Percentiles rank a stretch among this genome's conserved stretches.
These are phyloP conservation scores for Lithophane semibrunnea DNA, from an alignment of 2,888 invertebrate species.

Conservation along the genomic window DNA sequence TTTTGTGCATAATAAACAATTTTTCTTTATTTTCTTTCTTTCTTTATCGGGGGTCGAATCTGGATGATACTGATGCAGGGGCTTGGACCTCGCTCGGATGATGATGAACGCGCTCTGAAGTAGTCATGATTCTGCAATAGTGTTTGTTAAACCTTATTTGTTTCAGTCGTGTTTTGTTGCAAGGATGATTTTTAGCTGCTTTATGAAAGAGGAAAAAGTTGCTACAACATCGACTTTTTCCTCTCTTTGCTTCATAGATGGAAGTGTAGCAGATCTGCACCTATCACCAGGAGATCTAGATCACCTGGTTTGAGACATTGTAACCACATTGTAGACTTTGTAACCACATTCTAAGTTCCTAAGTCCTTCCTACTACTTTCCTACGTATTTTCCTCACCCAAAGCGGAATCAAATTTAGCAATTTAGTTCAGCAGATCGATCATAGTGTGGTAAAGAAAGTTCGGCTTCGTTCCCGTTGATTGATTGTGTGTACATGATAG, in stretches of 20 bases:
- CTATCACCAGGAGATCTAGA: slow-evolving; percentile 3
- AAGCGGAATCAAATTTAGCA: slow-evolving; percentile 51
- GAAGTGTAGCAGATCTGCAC: neutral
- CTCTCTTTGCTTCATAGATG: neutral
- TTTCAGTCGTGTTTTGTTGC: neutral
- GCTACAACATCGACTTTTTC: neutral
- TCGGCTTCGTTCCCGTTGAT: slow-evolving; percentile 50
- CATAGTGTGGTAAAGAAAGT: slow-evolving; percentile 56
- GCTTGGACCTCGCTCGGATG: neutral
- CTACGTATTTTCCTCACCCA: slow-evolving; percentile 32
- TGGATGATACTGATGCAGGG: no score
- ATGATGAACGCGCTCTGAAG: neutral
- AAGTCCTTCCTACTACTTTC: slow-evolving; percentile 10
- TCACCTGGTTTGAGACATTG: no score
- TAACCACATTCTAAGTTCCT: neutral
- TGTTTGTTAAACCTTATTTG: neutral
- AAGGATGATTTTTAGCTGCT: neutral
- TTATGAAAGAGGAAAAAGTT: neutral
- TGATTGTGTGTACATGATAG: slow-evolving; percentile 56
- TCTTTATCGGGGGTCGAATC: neutral
- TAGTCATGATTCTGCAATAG: neutral
- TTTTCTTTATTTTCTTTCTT: no score
- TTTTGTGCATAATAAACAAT: no score
- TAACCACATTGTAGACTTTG: neutral
- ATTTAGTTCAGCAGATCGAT: slow-evolving; percentile 59